Evolutionary conservation across 2,113 vertebrate genomes (phyloP).

Genomic region (Alces alces): DNA sequence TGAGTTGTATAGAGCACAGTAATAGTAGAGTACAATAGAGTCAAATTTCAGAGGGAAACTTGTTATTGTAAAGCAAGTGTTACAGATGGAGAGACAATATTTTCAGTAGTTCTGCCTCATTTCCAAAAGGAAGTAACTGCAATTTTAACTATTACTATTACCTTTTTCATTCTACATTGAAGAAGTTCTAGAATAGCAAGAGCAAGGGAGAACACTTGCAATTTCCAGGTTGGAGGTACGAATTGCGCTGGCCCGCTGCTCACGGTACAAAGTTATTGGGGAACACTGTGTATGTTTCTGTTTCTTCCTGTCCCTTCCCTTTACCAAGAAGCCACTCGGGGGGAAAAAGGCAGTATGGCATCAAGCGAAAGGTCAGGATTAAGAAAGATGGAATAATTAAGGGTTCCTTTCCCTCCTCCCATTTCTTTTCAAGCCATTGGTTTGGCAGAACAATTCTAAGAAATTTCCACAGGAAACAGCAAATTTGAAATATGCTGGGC

Average conservation of each 20-base stretch:
- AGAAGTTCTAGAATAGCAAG: not conserved
- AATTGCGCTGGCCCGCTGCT: not conserved
- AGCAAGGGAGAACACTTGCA: not conserved
- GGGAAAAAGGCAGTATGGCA: not conserved
- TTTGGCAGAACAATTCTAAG: slow-evolving; percentile 13
- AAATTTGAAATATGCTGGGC: slow-evolving; percentile 28
- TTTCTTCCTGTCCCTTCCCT: not conserved
- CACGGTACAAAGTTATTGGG: not conserved
- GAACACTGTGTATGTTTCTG: not conserved
- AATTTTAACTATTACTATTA: not conserved
- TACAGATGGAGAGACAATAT: not conserved
- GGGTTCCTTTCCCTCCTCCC: not conserved
- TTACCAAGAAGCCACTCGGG: not conserved
- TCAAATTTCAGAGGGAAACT: not conserved
- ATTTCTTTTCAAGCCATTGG: not conserved
- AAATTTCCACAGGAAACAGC: slow-evolving; percentile 46
- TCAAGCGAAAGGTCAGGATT: not conserved
- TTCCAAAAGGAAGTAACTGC: not conserved
- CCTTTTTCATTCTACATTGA: not conserved
- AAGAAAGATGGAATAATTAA: not conserved
- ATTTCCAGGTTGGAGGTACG: not conserved
- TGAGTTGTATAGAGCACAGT: not conserved
- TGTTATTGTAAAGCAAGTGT: not conserved
- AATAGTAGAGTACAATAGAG: not conserved
- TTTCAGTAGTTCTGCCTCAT: not conserved